These are phyloP conservation scores for Gobio occitaniae DNA, from an alignment of 2,797 vertebrate species.

Conservation along the genomic window DNA sequence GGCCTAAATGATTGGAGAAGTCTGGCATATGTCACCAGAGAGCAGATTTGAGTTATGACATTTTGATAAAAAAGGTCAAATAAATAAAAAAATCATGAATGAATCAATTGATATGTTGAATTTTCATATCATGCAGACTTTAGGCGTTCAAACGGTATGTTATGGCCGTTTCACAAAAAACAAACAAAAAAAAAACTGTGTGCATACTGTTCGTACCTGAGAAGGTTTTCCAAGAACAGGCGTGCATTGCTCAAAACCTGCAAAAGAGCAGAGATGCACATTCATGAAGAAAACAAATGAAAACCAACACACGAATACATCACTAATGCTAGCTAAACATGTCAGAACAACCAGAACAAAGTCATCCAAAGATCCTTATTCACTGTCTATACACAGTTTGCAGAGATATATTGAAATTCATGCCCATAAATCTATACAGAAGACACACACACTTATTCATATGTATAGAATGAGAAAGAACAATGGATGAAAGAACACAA, in stretches of 20 bases:
- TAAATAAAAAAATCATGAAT: background rate
- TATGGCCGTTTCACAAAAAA: background rate
- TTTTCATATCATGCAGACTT: background rate
- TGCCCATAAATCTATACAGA: slow-evolving; percentile 20
- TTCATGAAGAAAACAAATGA: slow-evolving; percentile 35
- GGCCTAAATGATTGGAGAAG: background rate
- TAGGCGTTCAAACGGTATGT: background rate
- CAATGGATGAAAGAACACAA: slow-evolving; percentile 53
- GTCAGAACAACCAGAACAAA: slow-evolving; percentile 24
- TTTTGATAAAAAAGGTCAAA: background rate
- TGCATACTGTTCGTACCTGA: slow-evolving; percentile 80
- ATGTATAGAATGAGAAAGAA: slow-evolving; percentile 30
- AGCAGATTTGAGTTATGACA: background rate
- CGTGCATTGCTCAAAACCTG: slow-evolving; percentile 91
- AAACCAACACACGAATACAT: slow-evolving; percentile 32
- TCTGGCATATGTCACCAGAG: background rate
- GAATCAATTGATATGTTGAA: background rate
- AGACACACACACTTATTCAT: slow-evolving; percentile 21
- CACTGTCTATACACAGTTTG: slow-evolving; percentile 29
- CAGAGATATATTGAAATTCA: slow-evolving; percentile 34
- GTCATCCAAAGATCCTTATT: slow-evolving; percentile 19
- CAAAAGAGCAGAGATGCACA: slow-evolving; percentile 45
- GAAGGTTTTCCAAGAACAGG: slow-evolving; percentile 92
- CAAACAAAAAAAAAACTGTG: background rate
- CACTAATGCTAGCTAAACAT: slow-evolving; percentile 9